These are phyloP conservation scores for Trichonephila clavipes DNA, from an alignment of 1,140 invertebrate genomes.

Conservation along the genomic window DNA sequence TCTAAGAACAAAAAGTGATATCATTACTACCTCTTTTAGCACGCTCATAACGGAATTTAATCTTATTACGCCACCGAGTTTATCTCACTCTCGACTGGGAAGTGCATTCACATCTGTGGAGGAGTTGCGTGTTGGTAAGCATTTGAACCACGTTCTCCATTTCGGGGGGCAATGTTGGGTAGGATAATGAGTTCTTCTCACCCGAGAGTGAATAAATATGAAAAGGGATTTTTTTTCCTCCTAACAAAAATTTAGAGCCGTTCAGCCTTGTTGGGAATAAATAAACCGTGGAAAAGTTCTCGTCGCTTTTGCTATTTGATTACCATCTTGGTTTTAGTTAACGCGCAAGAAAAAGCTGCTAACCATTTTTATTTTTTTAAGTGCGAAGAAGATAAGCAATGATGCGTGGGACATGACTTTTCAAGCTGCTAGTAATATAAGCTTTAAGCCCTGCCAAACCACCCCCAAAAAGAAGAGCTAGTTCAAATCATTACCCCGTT, in stretches of 20 bases:
- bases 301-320: not conserved
- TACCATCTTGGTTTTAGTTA: no score
- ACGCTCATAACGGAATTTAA: not conserved
- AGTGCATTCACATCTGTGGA: not conserved
- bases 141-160: not conserved
- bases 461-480: no score
- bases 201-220: not conserved
- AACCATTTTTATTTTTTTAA: no score
- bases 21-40: conserved; percentile 8
- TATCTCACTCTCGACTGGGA: not conserved
- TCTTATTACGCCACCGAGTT: conserved; percentile 2
- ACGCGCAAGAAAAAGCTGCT: no score
- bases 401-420: no score
- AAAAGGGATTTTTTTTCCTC: not conserved
- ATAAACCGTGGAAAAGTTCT: not conserved
- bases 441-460: no score
- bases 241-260: no score
- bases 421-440: no score
- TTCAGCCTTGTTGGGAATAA: no score
- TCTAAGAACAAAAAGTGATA: conserved; percentile 4
- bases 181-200: not conserved
- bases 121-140: not conserved
- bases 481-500: no score
- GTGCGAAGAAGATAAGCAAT: no score
- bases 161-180: not conserved